Conservation (phyloP, 2,113 vertebrate species). For the Turdus rufiventris region DNA sequence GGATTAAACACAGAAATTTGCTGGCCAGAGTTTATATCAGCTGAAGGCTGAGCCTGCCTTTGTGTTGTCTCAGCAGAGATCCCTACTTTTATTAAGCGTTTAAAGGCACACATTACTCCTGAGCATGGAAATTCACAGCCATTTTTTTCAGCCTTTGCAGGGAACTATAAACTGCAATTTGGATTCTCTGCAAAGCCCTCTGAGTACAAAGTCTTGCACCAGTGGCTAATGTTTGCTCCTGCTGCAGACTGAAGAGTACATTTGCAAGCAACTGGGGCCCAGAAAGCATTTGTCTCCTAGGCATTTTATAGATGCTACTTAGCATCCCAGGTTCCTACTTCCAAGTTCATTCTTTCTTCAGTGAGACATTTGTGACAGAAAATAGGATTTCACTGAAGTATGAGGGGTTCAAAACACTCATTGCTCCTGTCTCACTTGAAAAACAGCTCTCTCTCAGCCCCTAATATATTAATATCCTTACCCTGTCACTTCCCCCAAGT, state of each 20-base stretch:
- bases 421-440: constrained; percentile 61
- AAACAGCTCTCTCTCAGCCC: constrained; percentile 40
- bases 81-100: not conserved
- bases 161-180: not conserved
- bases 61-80: not conserved
- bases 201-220: not conserved
- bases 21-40: not conserved
- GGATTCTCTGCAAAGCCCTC: not conserved
- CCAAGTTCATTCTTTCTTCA: not conserved
- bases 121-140: not conserved
- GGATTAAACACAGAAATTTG: not conserved
- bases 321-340: not conserved
- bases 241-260: not conserved
- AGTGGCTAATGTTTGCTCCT: not conserved
- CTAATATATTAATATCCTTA: constrained; percentile 50
- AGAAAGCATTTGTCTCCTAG: not conserved
- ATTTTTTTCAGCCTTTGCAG: not conserved
- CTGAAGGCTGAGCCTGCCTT: not conserved
- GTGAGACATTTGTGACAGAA: constrained; percentile 41
- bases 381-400: constrained; percentile 65
- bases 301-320: not conserved
- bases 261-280: not conserved
- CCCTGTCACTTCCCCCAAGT: constrained; percentile 1
- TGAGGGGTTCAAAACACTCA: constrained; percentile 52
- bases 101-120: not conserved